Evolutionary conservation across 2,888 invertebrate genomes (phyloP), one percentile per base, ranked within the genome.

Genomic region (Andrena fulva): DNA sequence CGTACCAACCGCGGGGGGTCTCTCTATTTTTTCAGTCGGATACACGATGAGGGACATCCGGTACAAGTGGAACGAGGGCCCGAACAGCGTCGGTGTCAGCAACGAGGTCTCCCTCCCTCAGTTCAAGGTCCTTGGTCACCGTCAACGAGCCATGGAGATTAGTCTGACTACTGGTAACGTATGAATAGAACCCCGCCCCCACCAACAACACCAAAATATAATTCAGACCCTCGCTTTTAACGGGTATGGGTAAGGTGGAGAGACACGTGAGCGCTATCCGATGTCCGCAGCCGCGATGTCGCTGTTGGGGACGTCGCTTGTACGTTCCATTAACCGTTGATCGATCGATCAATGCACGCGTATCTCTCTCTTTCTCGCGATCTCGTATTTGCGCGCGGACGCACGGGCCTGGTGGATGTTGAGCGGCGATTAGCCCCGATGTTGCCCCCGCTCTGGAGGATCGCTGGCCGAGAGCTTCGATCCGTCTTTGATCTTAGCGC

Each of bases 41-140:
- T 98, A 98, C 97, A 98, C 98, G 95, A 98, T 98, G 98, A 96
- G 97, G 96, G 98, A 98, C 96, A 98, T 98, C 96, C 97, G 98
- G 94, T 98, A 98, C 97, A 98, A 97, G 95, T 98, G 98, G 98
- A 98, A 98, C 96, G 98, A 98, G 95, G 98, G 98, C 93, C 97
- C 97, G 94, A 97, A 97, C 96, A 98, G 98, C 95, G 98, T 99
- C 95, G 98, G 98, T 95, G 98, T 98, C 94, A 98, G 98, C 95
- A 97, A 97, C 95, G 98, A 98, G 95, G 98, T 98, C 95, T 98
- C 98, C 94, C 97, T 99, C 95, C 98, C 99, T 95, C 98, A 99
- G 96, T 99, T 99, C 97, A 98, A 98, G 96, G 98, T 98, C 95
- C 97, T 98, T 95, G 98, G 98, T 94, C 98, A 98, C 96, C 97